Percentiles rank a stretch among this genome's conserved stretches.
Conservation (phyloP, 2,888 invertebrate species). For the Agrochola circellaris region DNA sequence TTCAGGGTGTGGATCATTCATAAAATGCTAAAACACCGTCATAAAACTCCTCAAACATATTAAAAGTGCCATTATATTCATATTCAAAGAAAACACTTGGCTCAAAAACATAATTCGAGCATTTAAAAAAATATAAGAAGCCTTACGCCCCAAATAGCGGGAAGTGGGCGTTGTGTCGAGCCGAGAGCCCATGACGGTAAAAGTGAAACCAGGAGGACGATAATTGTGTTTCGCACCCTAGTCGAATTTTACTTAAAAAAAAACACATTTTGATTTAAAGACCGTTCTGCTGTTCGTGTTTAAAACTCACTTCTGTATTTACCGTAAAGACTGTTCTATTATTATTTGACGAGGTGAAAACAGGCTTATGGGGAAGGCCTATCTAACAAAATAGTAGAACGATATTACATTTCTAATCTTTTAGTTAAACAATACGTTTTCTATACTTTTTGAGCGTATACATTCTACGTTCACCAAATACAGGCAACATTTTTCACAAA, state of each 20-base stretch:
- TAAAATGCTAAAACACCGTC: conserved; percentile 1
- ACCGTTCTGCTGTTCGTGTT: background rate
- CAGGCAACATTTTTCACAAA: conserved; percentile 16
- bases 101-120: conserved; percentile 34
- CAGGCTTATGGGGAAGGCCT: no score
- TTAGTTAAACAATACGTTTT: background rate
- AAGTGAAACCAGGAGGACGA: conserved; percentile 25
- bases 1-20: background rate
- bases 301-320: background rate
- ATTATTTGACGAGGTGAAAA: background rate
- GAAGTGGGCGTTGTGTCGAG: conserved; percentile 41
- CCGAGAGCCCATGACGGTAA: conserved; percentile 34
- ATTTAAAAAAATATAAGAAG: conserved; percentile 49
- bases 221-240: conserved; percentile 40
- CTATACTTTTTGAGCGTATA: background rate
- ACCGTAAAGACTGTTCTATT: background rate
- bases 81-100: conserved; percentile 32
- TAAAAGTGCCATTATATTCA: conserved; percentile 31
- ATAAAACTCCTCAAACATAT: background rate
- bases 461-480: background rate
- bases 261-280: conserved; percentile 24
- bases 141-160: conserved; percentile 33
- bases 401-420: background rate
- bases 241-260: background rate
- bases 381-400: background rate